Evolutionary conservation across 1,140 invertebrate species (phyloP), one percentile per base, ranked within the genome.

Genomic region (Neodiprion fabricii): DNA sequence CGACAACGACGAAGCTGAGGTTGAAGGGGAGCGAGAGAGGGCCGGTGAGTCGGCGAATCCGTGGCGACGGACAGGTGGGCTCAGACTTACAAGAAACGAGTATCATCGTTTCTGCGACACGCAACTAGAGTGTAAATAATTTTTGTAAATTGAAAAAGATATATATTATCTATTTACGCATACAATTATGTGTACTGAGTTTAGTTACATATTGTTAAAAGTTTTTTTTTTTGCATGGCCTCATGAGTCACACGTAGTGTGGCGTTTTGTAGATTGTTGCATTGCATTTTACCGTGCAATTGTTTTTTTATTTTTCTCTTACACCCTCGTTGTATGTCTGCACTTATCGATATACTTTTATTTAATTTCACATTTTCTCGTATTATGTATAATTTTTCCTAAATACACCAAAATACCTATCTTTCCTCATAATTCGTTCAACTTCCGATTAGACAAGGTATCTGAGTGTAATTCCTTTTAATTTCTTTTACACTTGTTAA

Each of bases 101-200:
- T 94, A 94, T 85, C 93, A 94, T 84, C 92, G 92, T 84, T 94
- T 93, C 88, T 94, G 92, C 87, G 93, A 94, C 88, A 90, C 91
- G 78, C 93, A 93, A 80, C 90, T 95, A 74, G 94, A 95, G 91
- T 94, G 93, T 94, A 93, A 90, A 81, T 86, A 85, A 85, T 70
- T 17, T 70, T 10, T 21, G 67, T 40, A 40, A 40, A 40, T 40
- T 40, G 28, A 40, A 40, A 40, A 72, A 14, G 74, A 70, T 70
- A 49, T 48, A 21, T 71, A 12, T 67, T 23, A 73, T 72, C 50
- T 73, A 10, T 71, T 28, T 68, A 71, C 14, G 71, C 40, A 71
- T 53, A n/a, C 5, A 67, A 67, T 14, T 4, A n/a, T 67, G 14
- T 5, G 14, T n/a, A 14, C 14, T 4, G n/a, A 65, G 53, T 61